These are phyloP conservation scores for Pavo muticus DNA, from an alignment of 2,113 vertebrate genomes.

Conservation along the genomic window DNA sequence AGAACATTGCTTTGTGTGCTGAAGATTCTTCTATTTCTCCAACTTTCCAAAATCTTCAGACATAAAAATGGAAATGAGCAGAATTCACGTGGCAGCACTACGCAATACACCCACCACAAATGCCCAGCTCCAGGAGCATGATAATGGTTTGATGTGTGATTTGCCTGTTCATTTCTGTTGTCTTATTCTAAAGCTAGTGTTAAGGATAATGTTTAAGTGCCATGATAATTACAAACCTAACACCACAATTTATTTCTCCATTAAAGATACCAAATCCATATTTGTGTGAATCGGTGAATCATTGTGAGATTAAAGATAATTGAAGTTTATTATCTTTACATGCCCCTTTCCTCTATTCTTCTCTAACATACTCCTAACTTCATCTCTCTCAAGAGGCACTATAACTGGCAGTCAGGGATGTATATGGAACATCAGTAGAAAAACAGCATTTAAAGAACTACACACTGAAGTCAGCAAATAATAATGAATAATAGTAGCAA, in stretches of 20 bases:
- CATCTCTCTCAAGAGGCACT: neutral
- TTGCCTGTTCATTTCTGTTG: neutral
- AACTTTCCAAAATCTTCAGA: neutral
- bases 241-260: neutral
- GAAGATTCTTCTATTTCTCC: neutral
- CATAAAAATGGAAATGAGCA: neutral
- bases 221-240: constrained; percentile 6
- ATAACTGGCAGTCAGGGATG: neutral
- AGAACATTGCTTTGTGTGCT: neutral
- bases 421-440: neutral
- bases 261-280: neutral
- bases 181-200: neutral
- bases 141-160: neutral
- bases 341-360: neutral
- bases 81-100: rapidly evolving
- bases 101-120: neutral
- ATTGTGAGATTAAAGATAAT: neutral
- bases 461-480: neutral
- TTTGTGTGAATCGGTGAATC: neutral
- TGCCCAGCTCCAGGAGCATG: neutral
- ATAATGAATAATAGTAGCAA: neutral
- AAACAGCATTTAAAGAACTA: neutral
- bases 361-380: neutral
- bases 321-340: constrained; percentile 27
- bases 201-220: neutral